These are phyloP conservation scores for Gonatopus flavifemur DNA, from an alignment of 1,140 invertebrate genomes.

Conservation along the genomic window DNA sequence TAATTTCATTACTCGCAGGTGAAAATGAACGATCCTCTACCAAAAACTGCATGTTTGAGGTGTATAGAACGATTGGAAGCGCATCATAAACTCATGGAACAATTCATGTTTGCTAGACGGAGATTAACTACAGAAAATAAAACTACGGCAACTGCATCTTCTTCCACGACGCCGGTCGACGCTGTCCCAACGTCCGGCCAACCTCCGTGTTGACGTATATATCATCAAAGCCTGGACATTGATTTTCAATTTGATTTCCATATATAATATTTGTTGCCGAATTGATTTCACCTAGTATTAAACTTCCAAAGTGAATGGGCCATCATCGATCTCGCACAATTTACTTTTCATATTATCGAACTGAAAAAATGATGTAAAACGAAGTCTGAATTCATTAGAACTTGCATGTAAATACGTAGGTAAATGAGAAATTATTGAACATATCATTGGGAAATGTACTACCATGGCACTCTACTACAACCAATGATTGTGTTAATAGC, in stretches of 20 bases:
- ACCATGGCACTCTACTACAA: too few species aligned
- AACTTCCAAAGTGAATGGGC: constrained; percentile 20
- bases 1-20: constrained; percentile 57
- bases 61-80: constrained; percentile 70
- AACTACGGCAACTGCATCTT: constrained; percentile 31
- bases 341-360: constrained; percentile 9
- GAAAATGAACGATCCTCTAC: constrained; percentile 69
- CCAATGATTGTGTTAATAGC: too few species aligned
- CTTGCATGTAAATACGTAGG: too few species aligned
- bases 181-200: constrained; percentile 40
- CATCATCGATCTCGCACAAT: constrained; percentile 8
- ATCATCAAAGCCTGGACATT: constrained; percentile 13
- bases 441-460: too few species aligned
- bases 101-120: constrained; percentile 53
- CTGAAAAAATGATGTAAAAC: constrained; percentile 8
- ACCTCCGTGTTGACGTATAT: constrained; percentile 46
- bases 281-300: constrained; percentile 21
- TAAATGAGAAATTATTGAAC: too few species aligned
- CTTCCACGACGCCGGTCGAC: constrained; percentile 37
- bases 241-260: background rate
- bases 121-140: constrained; percentile 43
- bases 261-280: constrained; percentile 16
- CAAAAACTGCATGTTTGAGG: constrained; percentile 72
- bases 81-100: constrained; percentile 69
- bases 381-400: constrained; percentile 14